Percentiles rank a stretch among this genome's conserved stretches.
phyloP scores from a whole-genome alignment of 2,797 vertebrate genomes.

The Etheostoma perlongum region DNA sequence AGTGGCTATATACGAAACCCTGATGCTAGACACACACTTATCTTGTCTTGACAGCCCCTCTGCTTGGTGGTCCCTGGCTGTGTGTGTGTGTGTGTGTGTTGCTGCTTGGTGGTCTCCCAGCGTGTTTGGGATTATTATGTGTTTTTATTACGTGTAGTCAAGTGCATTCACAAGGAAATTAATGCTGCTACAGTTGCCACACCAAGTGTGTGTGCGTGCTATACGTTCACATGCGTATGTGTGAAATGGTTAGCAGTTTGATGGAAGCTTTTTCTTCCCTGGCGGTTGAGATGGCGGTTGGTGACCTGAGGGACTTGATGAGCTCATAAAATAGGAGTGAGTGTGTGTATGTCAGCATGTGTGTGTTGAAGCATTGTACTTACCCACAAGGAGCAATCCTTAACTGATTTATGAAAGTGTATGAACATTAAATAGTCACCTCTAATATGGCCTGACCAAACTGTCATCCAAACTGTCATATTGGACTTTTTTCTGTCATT shows the following conservation, averaged over 20 bases:
- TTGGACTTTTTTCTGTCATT: slow-evolving; percentile 43
- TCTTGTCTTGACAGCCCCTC: slow-evolving; percentile 84
- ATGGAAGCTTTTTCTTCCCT: slow-evolving; percentile 75
- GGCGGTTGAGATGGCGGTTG: slow-evolving; percentile 77
- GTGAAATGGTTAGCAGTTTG: slow-evolving; percentile 76
- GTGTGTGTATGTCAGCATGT: slow-evolving; percentile 43
- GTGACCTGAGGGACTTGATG: slow-evolving; percentile 83
- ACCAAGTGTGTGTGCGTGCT: slow-evolving; percentile 56
- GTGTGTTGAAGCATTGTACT: slow-evolving; percentile 35
- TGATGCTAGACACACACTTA: slow-evolving; percentile 79
- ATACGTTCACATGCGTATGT: slow-evolving; percentile 50
- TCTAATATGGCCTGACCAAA: slow-evolving; percentile 52
- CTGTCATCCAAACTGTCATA: slow-evolving; percentile 27
- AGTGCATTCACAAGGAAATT: slow-evolving; percentile 85
- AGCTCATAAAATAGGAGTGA: slow-evolving; percentile 77
- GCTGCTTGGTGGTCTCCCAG: slow-evolving; percentile 77
- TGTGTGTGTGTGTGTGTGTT: slow-evolving; percentile 50
- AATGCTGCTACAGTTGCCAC: slow-evolving; percentile 79
- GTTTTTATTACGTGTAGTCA: slow-evolving; percentile 64
- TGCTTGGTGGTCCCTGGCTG: slow-evolving; percentile 81
- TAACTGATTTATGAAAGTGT: slow-evolving; percentile 72
- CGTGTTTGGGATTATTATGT: slow-evolving; percentile 82
- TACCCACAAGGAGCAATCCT: slow-evolving; percentile 49
- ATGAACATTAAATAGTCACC: slow-evolving; percentile 68
- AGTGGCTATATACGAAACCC: slow-evolving; percentile 52